Percentiles rank a stretch among this genome's conserved stretches.
phyloP scores from a whole-genome alignment of 2,888 invertebrate genomes.

The Acronicta alni region DNA sequence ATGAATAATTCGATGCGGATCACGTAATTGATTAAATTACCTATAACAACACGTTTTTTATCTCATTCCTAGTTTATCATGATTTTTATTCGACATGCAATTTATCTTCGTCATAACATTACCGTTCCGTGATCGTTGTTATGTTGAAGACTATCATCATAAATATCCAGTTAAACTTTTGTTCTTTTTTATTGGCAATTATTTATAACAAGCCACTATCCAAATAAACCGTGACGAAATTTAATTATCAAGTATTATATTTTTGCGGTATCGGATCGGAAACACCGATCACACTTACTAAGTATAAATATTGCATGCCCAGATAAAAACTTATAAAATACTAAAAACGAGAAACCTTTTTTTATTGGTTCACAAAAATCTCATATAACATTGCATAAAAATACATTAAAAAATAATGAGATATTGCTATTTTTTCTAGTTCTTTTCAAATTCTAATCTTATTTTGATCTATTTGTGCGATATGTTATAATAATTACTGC shows the following conservation, averaged over 20 bases:
- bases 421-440: too few species aligned
- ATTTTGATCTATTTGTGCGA: too few species aligned
- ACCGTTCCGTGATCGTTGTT: slow-evolving; percentile 4
- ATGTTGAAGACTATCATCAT: background rate
- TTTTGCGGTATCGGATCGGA: background rate
- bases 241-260: background rate
- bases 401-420: too few species aligned
- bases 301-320: too few species aligned
- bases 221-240: slow-evolving; percentile 3
- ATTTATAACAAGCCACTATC: background rate
- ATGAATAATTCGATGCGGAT: slow-evolving; percentile 20
- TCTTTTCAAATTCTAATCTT: too few species aligned
- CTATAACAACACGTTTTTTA: slow-evolving; percentile 17
- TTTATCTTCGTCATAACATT: slow-evolving; percentile 4
- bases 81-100: slow-evolving; percentile 12
- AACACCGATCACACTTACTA: too few species aligned
- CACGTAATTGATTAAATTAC: slow-evolving; percentile 30
- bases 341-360: too few species aligned
- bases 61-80: slow-evolving; percentile 17
- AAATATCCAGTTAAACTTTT: background rate
- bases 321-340: too few species aligned
- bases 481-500: too few species aligned
- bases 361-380: too few species aligned
- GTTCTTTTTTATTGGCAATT: slow-evolving; percentile 2
- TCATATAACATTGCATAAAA: too few species aligned